These are phyloP conservation scores for Pempheris klunzingeri DNA, from an alignment of 2,797 vertebrate species.

Conservation along the genomic window DNA sequence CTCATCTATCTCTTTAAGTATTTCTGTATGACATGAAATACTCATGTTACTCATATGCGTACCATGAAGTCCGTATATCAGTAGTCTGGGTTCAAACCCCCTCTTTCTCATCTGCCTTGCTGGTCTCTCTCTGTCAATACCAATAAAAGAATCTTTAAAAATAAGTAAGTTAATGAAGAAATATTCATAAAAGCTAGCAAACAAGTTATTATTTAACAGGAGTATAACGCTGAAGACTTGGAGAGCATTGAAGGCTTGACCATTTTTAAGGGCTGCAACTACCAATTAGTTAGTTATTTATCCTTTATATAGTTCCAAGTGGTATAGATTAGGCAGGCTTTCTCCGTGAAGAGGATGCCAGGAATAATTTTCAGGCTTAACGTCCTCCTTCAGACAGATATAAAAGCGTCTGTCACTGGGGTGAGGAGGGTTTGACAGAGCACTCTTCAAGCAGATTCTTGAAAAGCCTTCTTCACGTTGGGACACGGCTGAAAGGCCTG, in stretches of 20 bases:
- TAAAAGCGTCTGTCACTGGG: slow-evolving; percentile 23
- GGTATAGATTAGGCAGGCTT: slow-evolving; percentile 3
- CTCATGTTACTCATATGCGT: no score
- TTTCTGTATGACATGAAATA: background rate
- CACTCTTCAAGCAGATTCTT: slow-evolving; percentile 59
- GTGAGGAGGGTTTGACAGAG: slow-evolving; percentile 32
- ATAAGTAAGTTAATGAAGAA: no score
- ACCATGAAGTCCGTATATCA: no score
- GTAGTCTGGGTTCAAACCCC: no score
- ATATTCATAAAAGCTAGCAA: background rate
- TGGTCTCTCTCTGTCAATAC: no score
- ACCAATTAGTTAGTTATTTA: no score
- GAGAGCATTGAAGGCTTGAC: no score
- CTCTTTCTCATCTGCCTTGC: no score
- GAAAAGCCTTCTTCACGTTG: slow-evolving; percentile 66
- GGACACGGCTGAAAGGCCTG: slow-evolving; percentile 63
- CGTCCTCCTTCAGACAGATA: slow-evolving; percentile 15
- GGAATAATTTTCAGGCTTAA: slow-evolving; percentile 26
- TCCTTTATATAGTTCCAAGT: background rate
- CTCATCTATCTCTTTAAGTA: background rate
- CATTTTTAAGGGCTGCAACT: background rate
- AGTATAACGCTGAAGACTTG: no score
- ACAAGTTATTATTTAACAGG: background rate
- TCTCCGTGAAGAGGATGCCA: slow-evolving; percentile 24
- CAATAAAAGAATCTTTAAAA: no score